phyloP scores from a whole-genome alignment of 2,888 invertebrate species.

The Orthonychiurus folsomi region DNA sequence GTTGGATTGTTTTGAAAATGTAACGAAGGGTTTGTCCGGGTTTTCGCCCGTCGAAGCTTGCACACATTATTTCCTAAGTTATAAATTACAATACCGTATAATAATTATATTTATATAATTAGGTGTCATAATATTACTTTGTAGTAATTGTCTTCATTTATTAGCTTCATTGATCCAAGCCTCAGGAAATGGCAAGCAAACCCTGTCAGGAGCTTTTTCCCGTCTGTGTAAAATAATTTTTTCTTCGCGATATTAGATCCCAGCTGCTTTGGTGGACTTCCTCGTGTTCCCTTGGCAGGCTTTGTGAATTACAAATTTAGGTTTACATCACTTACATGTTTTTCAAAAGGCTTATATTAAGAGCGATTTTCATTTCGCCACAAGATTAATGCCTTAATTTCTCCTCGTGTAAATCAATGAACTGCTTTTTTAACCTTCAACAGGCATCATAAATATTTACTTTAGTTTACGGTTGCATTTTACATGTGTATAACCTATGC shows the following conservation, averaged over 20 bases:
- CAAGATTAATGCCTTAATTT: too few relatives aligned
- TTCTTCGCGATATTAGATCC: constrained; percentile 42
- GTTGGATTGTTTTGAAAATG: constrained; percentile 76
- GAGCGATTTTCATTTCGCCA: too few relatives aligned
- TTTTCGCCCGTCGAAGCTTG: constrained; percentile 65
- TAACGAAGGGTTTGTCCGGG: constrained; percentile 70
- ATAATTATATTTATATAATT: neutral
- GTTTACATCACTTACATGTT: neutral
- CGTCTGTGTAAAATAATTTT: constrained; percentile 73
- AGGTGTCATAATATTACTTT: constrained; percentile 57
- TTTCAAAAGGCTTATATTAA: neutral
- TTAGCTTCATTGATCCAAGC: constrained; percentile 67
- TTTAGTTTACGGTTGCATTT: too few relatives aligned
- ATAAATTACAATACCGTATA: neutral
- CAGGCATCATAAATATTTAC: too few relatives aligned
- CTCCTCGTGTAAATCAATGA: too few relatives aligned
- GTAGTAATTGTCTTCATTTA: constrained; percentile 87
- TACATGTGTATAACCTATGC: too few relatives aligned
- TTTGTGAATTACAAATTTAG: neutral
- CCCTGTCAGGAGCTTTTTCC: constrained; percentile 66
- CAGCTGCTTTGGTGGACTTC: constrained; percentile 35
- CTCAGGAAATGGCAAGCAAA: constrained; percentile 78
- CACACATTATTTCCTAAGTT: constrained; percentile 56
- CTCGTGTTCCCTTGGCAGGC: constrained; percentile 21
- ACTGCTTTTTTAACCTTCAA: too few relatives aligned